phyloP scores from a whole-genome alignment of 1,140 invertebrate genomes.

The Lepeophtheirus salmonis region DNA sequence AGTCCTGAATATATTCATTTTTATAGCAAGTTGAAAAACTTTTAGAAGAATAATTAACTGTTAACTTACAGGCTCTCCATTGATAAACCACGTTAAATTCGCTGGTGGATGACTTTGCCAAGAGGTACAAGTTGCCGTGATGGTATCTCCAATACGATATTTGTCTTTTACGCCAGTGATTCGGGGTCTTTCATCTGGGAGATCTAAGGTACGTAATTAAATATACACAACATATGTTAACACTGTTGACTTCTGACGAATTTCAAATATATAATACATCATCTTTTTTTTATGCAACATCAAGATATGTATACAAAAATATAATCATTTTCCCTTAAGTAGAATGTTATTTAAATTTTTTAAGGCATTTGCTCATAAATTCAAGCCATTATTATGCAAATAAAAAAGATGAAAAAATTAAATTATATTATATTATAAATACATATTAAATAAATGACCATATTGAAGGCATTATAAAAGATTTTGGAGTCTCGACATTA shows the following conservation, averaged over 20 bases:
- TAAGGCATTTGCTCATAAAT: neutral
- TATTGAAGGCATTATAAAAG: neutral
- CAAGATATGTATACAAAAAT: neutral
- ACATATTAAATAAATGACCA: neutral
- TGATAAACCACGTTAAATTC: slow-evolving; percentile 14
- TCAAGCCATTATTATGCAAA: neutral
- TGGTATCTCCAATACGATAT: slow-evolving; percentile 4
- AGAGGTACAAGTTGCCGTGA: slow-evolving; percentile 11
- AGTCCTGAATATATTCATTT: too few relatives aligned
- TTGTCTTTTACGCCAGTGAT: slow-evolving; percentile 10
- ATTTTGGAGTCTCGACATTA: neutral
- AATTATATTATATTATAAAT: neutral
- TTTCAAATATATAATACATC: neutral
- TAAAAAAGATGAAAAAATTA: neutral
- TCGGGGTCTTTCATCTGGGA: slow-evolving; percentile 8
- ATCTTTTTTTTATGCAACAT: neutral
- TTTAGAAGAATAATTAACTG: neutral
- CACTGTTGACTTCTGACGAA: too few relatives aligned
- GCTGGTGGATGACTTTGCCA: slow-evolving; percentile 13
- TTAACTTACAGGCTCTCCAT: slow-evolving; percentile 13
- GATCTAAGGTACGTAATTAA: slow-evolving; percentile 2
- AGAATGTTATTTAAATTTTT: neutral
- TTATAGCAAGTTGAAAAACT: too few relatives aligned
- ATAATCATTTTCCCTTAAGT: neutral
- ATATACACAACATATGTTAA: too few relatives aligned